A percentile compares a stretch with the other conserved stretches of the same genome.
These are phyloP conservation scores for Hydrotaea diabolus DNA, from an alignment of 2,888 invertebrate species.

Conservation along the genomic window DNA sequence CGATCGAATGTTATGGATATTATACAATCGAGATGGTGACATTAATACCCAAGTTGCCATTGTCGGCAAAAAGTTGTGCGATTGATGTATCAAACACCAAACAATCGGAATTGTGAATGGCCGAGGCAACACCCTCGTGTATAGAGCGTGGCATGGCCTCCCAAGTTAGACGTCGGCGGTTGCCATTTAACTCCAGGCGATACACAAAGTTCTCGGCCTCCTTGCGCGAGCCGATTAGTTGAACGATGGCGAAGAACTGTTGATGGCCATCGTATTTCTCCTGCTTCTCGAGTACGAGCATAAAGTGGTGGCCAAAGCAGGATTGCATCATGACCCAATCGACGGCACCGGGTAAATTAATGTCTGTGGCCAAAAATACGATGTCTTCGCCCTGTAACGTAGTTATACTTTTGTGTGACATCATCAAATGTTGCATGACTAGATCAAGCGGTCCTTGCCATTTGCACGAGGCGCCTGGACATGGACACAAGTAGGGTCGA, in stretches of 20 bases:
- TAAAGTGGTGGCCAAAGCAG: conserved; percentile 99
- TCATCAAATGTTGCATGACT: conserved; percentile 99
- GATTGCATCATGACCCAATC: conserved; percentile 99
- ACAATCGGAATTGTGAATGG: conserved; percentile 98
- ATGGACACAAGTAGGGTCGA: conserved; percentile 98
- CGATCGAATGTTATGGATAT: conserved; percentile 53
- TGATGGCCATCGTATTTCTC: conserved; percentile 98
- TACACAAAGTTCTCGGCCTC: conserved; percentile 99
- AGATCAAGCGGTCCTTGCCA: conserved; percentile 99
- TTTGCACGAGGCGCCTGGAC: conserved; percentile 99
- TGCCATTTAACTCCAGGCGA: conserved; percentile 97
- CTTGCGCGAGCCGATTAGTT: conserved; percentile 98
- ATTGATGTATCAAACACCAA: conserved; percentile 99
- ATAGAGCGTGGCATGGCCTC: conserved; percentile 99
- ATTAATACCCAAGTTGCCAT: conserved; percentile 99
- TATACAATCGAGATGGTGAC: conserved; percentile 98
- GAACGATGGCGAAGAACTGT: conserved; percentile 99
- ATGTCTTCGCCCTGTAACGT: conserved; percentile 99
- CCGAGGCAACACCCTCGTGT: conserved; percentile 98
- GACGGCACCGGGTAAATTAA: conserved; percentile 98
- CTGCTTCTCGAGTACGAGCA: conserved; percentile 99
- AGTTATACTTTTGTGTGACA: conserved; percentile 98
- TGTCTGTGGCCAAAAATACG: conserved; percentile 99
- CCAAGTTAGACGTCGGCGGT: conserved; percentile 97
- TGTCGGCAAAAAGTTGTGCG: conserved; percentile 99